These are phyloP conservation scores for Platycheirus albimanus DNA, from an alignment of 2,888 invertebrate species.

Conservation along the genomic window DNA sequence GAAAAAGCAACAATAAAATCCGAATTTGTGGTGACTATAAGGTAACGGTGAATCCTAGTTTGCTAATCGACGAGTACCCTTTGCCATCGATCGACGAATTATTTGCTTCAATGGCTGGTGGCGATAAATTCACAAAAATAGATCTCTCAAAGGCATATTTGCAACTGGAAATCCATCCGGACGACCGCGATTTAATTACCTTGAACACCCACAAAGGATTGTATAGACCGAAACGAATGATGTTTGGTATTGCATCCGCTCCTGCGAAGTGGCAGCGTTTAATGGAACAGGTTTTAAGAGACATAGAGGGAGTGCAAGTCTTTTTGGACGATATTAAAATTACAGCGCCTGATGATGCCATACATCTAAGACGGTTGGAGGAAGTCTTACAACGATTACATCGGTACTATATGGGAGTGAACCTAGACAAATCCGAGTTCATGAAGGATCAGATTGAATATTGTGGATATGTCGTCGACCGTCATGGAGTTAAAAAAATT, in stretches of 20 bases:
- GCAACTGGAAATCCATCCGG: no score
- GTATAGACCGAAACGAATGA: slow-evolving; percentile 75
- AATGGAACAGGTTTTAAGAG: slow-evolving; percentile 75
- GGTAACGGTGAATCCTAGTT: slow-evolving; percentile 44
- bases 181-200: no score
- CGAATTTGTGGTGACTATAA: slow-evolving; percentile 67
- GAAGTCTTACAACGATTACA: neutral
- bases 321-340: slow-evolving; percentile 76
- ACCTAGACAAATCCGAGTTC: neutral
- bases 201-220: no score
- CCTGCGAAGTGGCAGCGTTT: slow-evolving; percentile 77
- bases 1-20: slow-evolving; percentile 74
- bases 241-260: slow-evolving; percentile 77
- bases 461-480: neutral
- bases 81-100: slow-evolving; percentile 74
- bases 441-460: no score
- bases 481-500: neutral
- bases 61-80: slow-evolving; percentile 72
- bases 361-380: neutral
- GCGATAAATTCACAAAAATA: slow-evolving; percentile 73
- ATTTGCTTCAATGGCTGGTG: slow-evolving; percentile 71
- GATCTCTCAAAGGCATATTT: slow-evolving; percentile 75
- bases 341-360: slow-evolving; percentile 46
- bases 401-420: neutral
- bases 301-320: slow-evolving; percentile 73